Conservation (phyloP, 2,888 invertebrate species). For the Theodoxus fluviatilis region DNA sequence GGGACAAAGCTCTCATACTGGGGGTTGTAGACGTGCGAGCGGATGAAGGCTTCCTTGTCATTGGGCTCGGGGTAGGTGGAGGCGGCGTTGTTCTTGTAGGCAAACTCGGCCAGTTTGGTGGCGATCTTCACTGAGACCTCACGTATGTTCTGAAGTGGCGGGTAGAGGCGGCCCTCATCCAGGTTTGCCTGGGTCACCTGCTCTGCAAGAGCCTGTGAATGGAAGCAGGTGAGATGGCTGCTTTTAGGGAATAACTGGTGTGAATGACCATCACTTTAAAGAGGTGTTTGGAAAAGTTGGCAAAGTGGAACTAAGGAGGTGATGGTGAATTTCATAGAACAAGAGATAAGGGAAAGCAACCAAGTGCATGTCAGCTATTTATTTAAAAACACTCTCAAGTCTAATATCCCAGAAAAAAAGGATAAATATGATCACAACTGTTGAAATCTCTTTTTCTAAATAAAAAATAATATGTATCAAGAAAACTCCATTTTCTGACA, state of each 20-base stretch:
- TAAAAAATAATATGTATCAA: background rate
- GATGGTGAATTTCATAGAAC: background rate
- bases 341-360: too few relatives aligned
- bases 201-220: slow-evolving; percentile 71
- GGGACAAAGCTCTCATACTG: slow-evolving; percentile 67
- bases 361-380: too few relatives aligned
- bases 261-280: background rate
- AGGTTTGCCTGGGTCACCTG: slow-evolving; percentile 82
- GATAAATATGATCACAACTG: too few relatives aligned
- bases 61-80: slow-evolving; percentile 68
- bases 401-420: too few relatives aligned
- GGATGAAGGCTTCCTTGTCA: slow-evolving; percentile 67
- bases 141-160: slow-evolving; percentile 82
- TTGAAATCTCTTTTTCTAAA: too few relatives aligned
- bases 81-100: slow-evolving; percentile 72
- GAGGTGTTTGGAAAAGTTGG: background rate
- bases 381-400: too few relatives aligned
- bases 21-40: slow-evolving; percentile 45
- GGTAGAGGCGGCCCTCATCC: slow-evolving; percentile 86
- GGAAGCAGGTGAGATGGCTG: background rate
- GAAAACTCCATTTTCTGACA: too few relatives aligned
- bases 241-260: background rate
- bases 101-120: slow-evolving; percentile 78
- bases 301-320: background rate
- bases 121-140: slow-evolving; percentile 88